Base-by-base conservation (phyloP, 2,797 vertebrate genomes). In the Brachyrhaphis roseni region DNA sequence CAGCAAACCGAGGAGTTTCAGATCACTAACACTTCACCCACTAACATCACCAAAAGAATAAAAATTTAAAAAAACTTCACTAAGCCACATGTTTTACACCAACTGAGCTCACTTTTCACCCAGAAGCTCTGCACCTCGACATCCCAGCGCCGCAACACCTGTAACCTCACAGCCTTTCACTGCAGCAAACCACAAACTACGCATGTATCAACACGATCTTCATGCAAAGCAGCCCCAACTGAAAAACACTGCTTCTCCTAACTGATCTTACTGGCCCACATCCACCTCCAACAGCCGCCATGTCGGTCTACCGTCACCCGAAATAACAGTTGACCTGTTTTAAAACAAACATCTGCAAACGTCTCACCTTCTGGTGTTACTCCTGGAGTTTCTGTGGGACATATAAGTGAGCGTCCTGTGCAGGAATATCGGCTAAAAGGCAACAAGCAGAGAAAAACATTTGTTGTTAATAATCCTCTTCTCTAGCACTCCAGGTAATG, bases 341-440 rank as follows among this genome's bases (percentile, higher is more conserved):
- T 86, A 39, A 43, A 55, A 70, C 64, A 26, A 39, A 1, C n/a
- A 70, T 45, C 23, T 45, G 68, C 68, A 46, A 16, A 28, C 12
- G 28, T 66, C 79, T 87, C 91, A 99, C 98, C 98, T 98, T 97
- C 95, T 98, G 88, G 94, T 91, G 90, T 97, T 98, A 94, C 95
- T 98, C 96, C 98, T 93, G 70, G 97, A 97, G 95, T 98, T 98
- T 96, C 98, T 96, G 95, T 99, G 98, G 82, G 97, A 97, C 98
- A 99, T 99, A 78, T 98, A 99, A 78, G 97, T 98, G 86, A 99
- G 97, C n/a, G 97, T 98, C 95, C 98, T 97, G 96, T 99, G 97
- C 95, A 99, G 95, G 95, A 99, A 98, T 94, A 99, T 98, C 18
- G 98, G 98, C 98, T 99, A 95, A 39, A 94, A 94, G 66, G 86